Percentiles rank a stretch among this genome's conserved stretches.
Conservation (phyloP, 37 sponge, comb jelly and placozoan genomes). For the Cladorhizidae sp. region DNA sequence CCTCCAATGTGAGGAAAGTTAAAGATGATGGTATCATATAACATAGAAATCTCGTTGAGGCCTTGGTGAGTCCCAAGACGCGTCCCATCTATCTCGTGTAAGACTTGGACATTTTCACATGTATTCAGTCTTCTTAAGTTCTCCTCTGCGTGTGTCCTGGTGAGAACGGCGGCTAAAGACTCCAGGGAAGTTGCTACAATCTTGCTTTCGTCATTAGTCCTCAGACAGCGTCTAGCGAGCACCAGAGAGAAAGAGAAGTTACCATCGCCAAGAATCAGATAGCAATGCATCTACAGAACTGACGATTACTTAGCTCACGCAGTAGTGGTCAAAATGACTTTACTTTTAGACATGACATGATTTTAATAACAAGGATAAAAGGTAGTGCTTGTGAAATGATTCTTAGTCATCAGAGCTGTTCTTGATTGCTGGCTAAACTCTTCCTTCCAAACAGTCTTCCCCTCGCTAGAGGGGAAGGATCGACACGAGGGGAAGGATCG, state of each 20-base stretch:
- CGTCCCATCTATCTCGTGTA: slow-evolving; percentile 73
- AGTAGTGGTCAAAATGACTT: too few species aligned
- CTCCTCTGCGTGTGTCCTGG: background rate
- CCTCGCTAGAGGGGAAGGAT: too few species aligned
- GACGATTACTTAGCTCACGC: too few species aligned
- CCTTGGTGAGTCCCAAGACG: slow-evolving; percentile 26
- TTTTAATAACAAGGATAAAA: too few species aligned
- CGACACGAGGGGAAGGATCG: too few species aligned
- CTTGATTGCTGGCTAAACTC: too few species aligned
- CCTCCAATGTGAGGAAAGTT: slow-evolving; percentile 94
- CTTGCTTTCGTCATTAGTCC: background rate
- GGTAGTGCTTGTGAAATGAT: too few species aligned
- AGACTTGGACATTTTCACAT: slow-evolving; percentile 4
- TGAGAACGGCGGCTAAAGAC: background rate
- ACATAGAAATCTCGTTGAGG: background rate
- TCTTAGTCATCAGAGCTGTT: too few species aligned
- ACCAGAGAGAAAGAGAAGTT: slow-evolving; percentile 79
- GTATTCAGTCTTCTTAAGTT: slow-evolving; percentile 14
- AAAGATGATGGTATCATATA: slow-evolving; percentile 60
- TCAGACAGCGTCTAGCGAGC: background rate
- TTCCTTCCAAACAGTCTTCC: too few species aligned
- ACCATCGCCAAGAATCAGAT: slow-evolving; percentile 80
- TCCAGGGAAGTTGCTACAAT: slow-evolving; percentile 55
- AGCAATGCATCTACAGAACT: too few species aligned
- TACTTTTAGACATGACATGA: too few species aligned